Evolutionary conservation across 2,113 vertebrate genomes (phyloP).

Genomic region (Anthoscopus minutus): DNA sequence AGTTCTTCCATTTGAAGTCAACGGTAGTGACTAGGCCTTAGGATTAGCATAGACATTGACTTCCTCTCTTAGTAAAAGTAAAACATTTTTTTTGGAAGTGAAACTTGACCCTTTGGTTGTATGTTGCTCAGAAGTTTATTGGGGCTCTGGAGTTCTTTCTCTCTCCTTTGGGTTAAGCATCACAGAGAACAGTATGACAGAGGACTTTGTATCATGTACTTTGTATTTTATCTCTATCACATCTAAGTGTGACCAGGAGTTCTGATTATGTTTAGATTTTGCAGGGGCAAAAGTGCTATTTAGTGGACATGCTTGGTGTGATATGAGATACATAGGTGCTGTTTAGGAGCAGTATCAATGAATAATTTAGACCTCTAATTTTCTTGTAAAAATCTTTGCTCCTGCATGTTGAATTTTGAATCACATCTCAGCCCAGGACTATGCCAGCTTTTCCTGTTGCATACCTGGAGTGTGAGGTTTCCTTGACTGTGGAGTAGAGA

Average conservation of each 20-base stretch:
- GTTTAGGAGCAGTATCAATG: neutral
- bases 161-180: neutral
- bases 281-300: neutral
- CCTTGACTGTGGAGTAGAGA: neutral
- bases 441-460: neutral
- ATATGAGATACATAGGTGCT: neutral
- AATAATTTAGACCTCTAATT: neutral
- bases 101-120: neutral
- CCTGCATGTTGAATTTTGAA: neutral
- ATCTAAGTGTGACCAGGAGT: neutral
- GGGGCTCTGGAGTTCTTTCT: neutral
- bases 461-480: neutral
- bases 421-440: neutral
- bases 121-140: neutral
- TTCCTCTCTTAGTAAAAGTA: neutral
- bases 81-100: neutral
- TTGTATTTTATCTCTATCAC: neutral
- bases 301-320: neutral
- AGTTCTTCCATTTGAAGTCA: neutral
- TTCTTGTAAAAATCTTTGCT: neutral
- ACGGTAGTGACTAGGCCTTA: neutral
- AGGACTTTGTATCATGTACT: neutral
- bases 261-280: neutral
- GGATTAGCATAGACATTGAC: neutral
- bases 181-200: neutral